Base-by-base conservation (phyloP, 2,888 invertebrate genomes). In the Zeuzera pyrina region DNA sequence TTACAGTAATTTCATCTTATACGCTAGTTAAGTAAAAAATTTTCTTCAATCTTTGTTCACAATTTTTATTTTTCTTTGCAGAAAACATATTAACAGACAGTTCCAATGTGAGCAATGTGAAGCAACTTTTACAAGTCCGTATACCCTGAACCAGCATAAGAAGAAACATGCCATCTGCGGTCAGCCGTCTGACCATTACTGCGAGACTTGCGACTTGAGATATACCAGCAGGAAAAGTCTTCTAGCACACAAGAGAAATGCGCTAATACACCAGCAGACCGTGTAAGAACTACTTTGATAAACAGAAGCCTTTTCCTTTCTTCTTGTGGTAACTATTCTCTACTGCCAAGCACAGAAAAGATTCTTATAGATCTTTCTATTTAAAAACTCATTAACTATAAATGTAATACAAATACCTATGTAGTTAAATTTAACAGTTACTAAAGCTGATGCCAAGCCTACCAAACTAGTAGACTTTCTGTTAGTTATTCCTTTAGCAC, bases 1-100 rank as follows among this genome's bases (percentile, higher is more conserved):
- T n/a, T n/a, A n/a, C n/a, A n/a, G n/a, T n/a, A n/a, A n/a, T n/a
- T n/a, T n/a, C n/a, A n/a, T n/a, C n/a, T n/a, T n/a, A n/a, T n/a
- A n/a, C n/a, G n/a, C n/a, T n/a, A n/a, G n/a, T n/a, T n/a, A n/a
- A n/a, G n/a, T n/a, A 4, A 22, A n/a, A 6, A 2, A 22, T 11
- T 6, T n/a, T n/a, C 5, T 2, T n/a, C 11, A 4, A 7, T 3
- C n/a, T 1, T n/a, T 4, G 12, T 12, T 3, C 10, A 24, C 7
- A 24, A 10, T 10, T 24, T 24, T 2, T 12, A 12, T 25, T 12
- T 12, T 5, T 11, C n/a, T n/a, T 55, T 53, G 2, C 59, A 78
- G 78, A 2, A 76, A 65, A 12, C 81, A 81, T 35, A 57, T 77
- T 8, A 69, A 66, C 22, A 50, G 57, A 0, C 70, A 67, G 12